Evolutionary conservation across 23 tunicate species (phyloP).

Genomic region (Botrylloides violaceus): DNA sequence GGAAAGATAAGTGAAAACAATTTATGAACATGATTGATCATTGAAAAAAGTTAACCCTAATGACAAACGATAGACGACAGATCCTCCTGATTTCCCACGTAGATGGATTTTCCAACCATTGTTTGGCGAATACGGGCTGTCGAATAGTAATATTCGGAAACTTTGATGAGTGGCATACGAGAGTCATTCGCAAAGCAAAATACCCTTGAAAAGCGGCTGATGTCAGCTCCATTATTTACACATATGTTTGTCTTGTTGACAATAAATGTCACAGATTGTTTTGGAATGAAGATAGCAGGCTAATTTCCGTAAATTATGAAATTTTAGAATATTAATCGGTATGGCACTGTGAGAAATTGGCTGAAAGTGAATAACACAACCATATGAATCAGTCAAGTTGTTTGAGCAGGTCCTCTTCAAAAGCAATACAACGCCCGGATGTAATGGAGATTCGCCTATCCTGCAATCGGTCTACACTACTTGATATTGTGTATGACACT

Average conservation of each 20-base stretch:
- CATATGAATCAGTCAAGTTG: not conserved
- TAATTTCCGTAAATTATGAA: not conserved
- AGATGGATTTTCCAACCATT: too few relatives aligned
- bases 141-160: not conserved
- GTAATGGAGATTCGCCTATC: not conserved
- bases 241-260: not conserved
- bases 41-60: too few relatives aligned
- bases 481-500: not conserved
- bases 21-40: too few relatives aligned
- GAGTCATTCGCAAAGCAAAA: not conserved
- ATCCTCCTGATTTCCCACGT: too few relatives aligned
- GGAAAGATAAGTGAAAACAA: too few relatives aligned
- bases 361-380: not conserved
- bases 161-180: not conserved
- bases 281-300: not conserved
- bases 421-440: not conserved
- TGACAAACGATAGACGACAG: too few relatives aligned
- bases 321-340: not conserved
- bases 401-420: not conserved
- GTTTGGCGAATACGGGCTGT: not conserved
- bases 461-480: not conserved
- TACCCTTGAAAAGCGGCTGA: not conserved
- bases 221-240: not conserved
- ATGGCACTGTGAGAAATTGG: conserved; percentile 3
- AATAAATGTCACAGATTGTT: not conserved